These are phyloP conservation scores for Archaeoteleia sp. DNA, from an alignment of 2,888 invertebrate species.

Conservation along the genomic window DNA sequence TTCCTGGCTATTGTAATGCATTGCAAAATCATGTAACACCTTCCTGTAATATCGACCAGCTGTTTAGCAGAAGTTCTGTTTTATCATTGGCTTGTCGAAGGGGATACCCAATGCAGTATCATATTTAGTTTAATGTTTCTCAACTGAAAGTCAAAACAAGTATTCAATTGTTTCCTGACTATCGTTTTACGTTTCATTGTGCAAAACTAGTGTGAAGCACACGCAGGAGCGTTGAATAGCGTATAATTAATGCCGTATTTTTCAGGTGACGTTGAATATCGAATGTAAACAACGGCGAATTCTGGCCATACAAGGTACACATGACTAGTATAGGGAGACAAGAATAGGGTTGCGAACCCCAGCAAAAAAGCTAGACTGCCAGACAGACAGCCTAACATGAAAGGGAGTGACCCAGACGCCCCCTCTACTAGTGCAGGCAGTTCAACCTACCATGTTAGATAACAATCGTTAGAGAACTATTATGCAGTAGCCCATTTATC, in stretches of 20 bases:
- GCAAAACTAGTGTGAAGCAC: too few species aligned
- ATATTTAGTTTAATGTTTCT: too few species aligned
- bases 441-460: slow-evolving; percentile 58
- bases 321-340: slow-evolving; percentile 28
- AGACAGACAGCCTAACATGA: slow-evolving; percentile 66
- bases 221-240: too few species aligned
- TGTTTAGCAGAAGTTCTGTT: too few species aligned
- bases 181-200: too few species aligned
- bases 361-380: slow-evolving; percentile 56
- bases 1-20: too few species aligned
- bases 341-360: slow-evolving; percentile 66
- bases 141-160: too few species aligned
- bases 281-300: slow-evolving; percentile 59
- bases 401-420: slow-evolving; percentile 73
- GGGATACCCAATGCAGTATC: too few species aligned
- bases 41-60: too few species aligned
- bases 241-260: slow-evolving; percentile 6
- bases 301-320: slow-evolving; percentile 48
- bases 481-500: background rate
- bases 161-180: too few species aligned
- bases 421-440: slow-evolving; percentile 63
- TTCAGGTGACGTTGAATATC: slow-evolving; percentile 30
- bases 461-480: slow-evolving; percentile 51
- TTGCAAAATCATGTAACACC: too few species aligned
- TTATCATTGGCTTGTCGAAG: too few species aligned